Evolutionary conservation across 2,888 invertebrate species (phyloP), one percentile per base, ranked within the genome.

Genomic region (Alloplasta piceator): DNA sequence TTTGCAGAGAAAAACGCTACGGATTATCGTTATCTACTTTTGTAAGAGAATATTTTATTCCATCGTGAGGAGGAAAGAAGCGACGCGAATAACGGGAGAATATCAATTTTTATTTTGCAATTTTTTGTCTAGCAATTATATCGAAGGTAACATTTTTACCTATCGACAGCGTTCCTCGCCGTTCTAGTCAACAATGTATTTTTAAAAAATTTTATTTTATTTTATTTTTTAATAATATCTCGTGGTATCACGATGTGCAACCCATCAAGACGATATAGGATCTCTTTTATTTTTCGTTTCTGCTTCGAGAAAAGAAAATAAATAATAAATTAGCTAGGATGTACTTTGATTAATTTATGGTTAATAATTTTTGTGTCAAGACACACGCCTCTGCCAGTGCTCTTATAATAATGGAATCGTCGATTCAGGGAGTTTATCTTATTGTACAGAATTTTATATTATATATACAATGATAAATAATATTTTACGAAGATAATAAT

Each of bases 11-110:
- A 71, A 64, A 77, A 63, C 48, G 52, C 38, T 46, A 71, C 75
- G 60, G 70, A 83, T 84, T 82, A 87, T 91, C 90, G 91, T 91
- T 91, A 91, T 88, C 89, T 91, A 91, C 89, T 91, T 26, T 90
- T 91, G 80, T 90, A 91, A 91, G 91, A 88, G 82, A 88, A 87
- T 87, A 87, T 86, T 88, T 86, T 90, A 89, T 90, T 87, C 83
- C 39, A 73, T 70, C n/a, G 52, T 55, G 63, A 72, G 50, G 36
- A n/a, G n/a, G n/a, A n/a, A n/a, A n/a, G n/a, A n/a, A n/a, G n/a
- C n/a, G 50, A 26, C 73, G 61, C 46, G 48, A 76, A 68, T 56
- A 52, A 10, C 50, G 12, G 43, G 55, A 63, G 61, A 66, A 66
- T 74, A 71, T 12, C 48, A 56, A 64, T 58, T 52, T 64, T 77